phyloP scores from a whole-genome alignment of 2,113 vertebrate genomes.

The Perccottus glenii region DNA sequence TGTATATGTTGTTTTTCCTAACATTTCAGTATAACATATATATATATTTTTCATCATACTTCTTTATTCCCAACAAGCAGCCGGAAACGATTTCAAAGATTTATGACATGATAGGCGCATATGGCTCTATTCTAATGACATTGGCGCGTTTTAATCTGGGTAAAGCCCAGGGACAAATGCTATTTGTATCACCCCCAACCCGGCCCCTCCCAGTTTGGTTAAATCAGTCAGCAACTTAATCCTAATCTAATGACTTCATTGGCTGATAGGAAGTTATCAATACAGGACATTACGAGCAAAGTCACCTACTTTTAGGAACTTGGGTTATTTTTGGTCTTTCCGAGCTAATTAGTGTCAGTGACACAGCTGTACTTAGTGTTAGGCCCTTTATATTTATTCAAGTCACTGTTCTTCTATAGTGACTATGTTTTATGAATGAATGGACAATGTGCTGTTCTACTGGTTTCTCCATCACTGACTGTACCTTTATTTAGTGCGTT shows the following conservation, averaged over 20 bases:
- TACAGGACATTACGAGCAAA: conserved; percentile 29
- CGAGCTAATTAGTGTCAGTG: not conserved
- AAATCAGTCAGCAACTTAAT: conserved; percentile 74
- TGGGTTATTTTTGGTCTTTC: conserved; percentile 17
- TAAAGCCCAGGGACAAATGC: conserved; percentile 74
- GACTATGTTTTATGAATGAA: conserved; percentile 35
- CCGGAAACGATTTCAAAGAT: conserved; percentile 48
- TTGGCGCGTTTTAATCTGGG: conserved; percentile 76
- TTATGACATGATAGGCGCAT: conserved; percentile 58
- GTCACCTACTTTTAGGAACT: conserved; percentile 42
- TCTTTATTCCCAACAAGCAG: conserved; percentile 6
- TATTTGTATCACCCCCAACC: conserved; percentile 73
- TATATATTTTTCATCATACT: not conserved
- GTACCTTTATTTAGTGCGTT: conserved; percentile 42
- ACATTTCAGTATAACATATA: not conserved
- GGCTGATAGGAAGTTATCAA: conserved; percentile 53
- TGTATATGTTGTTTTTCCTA: not conserved
- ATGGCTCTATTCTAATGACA: conserved; percentile 72
- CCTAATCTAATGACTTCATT: conserved; percentile 78
- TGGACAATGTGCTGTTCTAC: conserved; percentile 6
- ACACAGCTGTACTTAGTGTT: not conserved
- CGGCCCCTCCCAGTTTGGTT: conserved; percentile 64
- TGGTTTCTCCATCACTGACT: conserved; percentile 33
- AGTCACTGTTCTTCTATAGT: not conserved
- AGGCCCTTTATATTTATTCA: not conserved